Base-by-base conservation (phyloP, 2,113 vertebrate species). In the Campylorhamphus procurvoides region DNA sequence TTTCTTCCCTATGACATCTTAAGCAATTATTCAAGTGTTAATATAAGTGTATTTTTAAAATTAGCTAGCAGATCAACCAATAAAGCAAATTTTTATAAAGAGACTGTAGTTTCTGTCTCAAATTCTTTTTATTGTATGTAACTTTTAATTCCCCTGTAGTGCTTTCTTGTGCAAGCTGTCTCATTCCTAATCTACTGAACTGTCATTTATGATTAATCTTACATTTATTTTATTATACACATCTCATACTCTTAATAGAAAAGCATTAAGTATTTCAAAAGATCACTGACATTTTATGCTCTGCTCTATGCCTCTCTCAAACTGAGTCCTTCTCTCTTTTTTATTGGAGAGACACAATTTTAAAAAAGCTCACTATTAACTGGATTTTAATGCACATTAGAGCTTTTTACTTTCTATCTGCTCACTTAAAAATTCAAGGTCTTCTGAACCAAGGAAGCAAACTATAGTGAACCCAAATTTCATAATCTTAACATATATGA, bases 191-290 rank as follows among this genome's bases (percentile, higher is more conserved):
- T 78, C 64, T 84, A 71, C 19, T 50, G 16, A 89, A 49, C 50
- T 89, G 64, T 67, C 73, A 78, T 84, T 91, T 87, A 75, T 68
- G 27, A 94, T 84, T 89, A 89, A 75, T 87, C 59, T 89, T 29
- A 88, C 79, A 94, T 79, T 90, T 90, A 95, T 94, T 92, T 89
- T 75, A 89, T 84, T 84, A 49, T 37, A 68, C 0, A 2, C 29
- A 60, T 84, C 52, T 93, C 60, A 50, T 39, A 42, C 14, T 59
- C 42, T 55, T 86, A 52, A 78, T 71, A 81, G 33, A 87, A 91
- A 16, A 87, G 19, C 18, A 52, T 42, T 78, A 74, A 55, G 19
- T 59, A 47, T 67, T 91, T 89, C 35, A 67, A 23, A 89, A 50
- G 60, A 58, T 59, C 52, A 82, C 12, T 75, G 69, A 28, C 35